Evolutionary conservation across 2,888 invertebrate species (phyloP).

Genomic region (Aethes cnicana): DNA sequence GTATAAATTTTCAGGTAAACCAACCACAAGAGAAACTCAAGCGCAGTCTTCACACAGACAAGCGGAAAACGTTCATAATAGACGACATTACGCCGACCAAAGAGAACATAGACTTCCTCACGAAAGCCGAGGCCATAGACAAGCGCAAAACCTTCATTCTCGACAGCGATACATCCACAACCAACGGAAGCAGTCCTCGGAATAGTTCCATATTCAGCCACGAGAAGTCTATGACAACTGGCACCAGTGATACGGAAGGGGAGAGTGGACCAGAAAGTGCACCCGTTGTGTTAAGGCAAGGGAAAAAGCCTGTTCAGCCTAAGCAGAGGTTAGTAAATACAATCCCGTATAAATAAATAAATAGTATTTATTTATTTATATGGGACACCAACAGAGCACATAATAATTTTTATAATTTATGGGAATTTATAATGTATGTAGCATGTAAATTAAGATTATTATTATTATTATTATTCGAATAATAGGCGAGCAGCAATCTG

Average conservation of each 20-base stretch:
- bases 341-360: no score
- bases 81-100: slow-evolving; percentile 70
- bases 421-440: no score
- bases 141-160: slow-evolving; percentile 74
- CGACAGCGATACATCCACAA: slow-evolving; percentile 75
- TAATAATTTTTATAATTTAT: no score
- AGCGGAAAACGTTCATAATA: slow-evolving; percentile 67
- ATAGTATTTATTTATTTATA: no score
- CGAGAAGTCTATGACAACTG: slow-evolving; percentile 63
- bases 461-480: no score
- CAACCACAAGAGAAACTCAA: slow-evolving; percentile 57
- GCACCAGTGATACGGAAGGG: slow-evolving; percentile 70
- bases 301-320: slow-evolving; percentile 51
- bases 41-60: slow-evolving; percentile 55
- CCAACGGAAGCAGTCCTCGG: slow-evolving; percentile 74
- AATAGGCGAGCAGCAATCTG: no score
- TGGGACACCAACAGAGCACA: no score
- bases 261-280: slow-evolving; percentile 74
- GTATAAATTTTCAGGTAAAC: slow-evolving; percentile 53
- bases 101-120: slow-evolving; percentile 65
- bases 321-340: slow-evolving; percentile 58
- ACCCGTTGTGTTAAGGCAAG: slow-evolving; percentile 63
- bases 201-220: slow-evolving; percentile 75
- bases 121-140: slow-evolving; percentile 55
- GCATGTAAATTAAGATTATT: no score